Base-by-base conservation (phyloP, 2,888 invertebrate genomes). In the Onchidella celtica region DNA sequence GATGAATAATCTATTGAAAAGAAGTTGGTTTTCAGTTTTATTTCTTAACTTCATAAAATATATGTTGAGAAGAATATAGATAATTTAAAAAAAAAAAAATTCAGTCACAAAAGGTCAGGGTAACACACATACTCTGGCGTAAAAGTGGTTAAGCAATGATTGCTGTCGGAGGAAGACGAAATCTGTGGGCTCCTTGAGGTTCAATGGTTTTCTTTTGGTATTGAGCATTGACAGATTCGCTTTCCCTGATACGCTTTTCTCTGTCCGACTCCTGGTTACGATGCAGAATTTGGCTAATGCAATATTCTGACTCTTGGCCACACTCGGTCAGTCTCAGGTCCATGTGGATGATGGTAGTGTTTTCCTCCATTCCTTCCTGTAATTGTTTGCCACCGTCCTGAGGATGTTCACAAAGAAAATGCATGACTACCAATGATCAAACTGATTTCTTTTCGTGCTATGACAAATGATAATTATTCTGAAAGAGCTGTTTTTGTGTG, bases 371-470 rank as follows among this genome's bases (percentile, higher is more conserved):
- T 0, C 92, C 92, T 82, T 93, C 93, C 83, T 92, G 92, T n/a
- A 93, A 84, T 83, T 91, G 92, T 84, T 93, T 93, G 4, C 93
- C 93, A 47, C 93, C 93, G 86, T 93, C 93, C 92, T 93, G 83
- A 87, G 21, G 61, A 29, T 38, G 70, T 38, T 40, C 29, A 70
- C 4, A 36, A 11, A 29, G 21, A 68, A 14, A 29, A 34, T 14
- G 11, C 36, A 68, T 63, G 14, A 14, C 17, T 24, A 66, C 27
- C 34, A 2, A 29, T 27, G 32, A 11, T 29, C 2, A 24, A 27
- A 29, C 9, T 66, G 29, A 21, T 27, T 1, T 9, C 34, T 1
- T 1, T 66, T 27, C 32, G n/a, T n/a, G n/a, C n/a, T n/a, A n/a
- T n/a, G n/a, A n/a, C n/a, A n/a, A n/a, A n/a, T n/a, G n/a, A n/a